These are phyloP conservation scores for Alca torda DNA, from an alignment of 2,797 vertebrate species.

Conservation along the genomic window DNA sequence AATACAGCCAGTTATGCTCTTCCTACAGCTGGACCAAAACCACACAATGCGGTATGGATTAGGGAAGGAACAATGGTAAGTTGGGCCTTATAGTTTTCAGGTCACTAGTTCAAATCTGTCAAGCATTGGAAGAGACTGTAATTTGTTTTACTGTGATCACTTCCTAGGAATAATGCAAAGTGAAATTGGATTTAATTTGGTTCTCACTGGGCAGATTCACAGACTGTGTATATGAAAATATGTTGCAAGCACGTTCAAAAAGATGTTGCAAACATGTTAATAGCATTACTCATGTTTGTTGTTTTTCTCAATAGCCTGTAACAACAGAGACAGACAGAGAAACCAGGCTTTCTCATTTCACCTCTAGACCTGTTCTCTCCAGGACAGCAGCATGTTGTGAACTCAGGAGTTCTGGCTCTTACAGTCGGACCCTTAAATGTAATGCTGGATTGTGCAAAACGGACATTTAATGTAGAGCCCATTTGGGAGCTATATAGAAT, in stretches of 20 bases:
- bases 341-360: background rate
- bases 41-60: background rate
- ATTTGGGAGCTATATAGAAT: background rate
- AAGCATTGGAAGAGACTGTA: background rate
- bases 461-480: background rate
- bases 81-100: background rate
- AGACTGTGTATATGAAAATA: background rate
- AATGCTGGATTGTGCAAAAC: background rate
- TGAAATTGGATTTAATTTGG: background rate
- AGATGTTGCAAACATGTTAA: conserved; percentile 9
- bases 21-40: background rate
- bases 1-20: background rate
- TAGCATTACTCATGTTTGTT: conserved; percentile 12
- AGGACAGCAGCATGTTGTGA: background rate
- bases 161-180: background rate
- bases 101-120: background rate
- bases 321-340: background rate
- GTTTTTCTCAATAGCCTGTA: background rate
- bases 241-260: background rate
- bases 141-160: background rate
- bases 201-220: background rate
- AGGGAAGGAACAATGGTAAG: background rate
- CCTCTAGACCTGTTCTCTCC: background rate
- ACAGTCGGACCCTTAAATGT: background rate
- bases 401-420: background rate